These are phyloP conservation scores for Plestiodon gilberti DNA, from an alignment of 2,113 vertebrate species.

Conservation along the genomic window DNA sequence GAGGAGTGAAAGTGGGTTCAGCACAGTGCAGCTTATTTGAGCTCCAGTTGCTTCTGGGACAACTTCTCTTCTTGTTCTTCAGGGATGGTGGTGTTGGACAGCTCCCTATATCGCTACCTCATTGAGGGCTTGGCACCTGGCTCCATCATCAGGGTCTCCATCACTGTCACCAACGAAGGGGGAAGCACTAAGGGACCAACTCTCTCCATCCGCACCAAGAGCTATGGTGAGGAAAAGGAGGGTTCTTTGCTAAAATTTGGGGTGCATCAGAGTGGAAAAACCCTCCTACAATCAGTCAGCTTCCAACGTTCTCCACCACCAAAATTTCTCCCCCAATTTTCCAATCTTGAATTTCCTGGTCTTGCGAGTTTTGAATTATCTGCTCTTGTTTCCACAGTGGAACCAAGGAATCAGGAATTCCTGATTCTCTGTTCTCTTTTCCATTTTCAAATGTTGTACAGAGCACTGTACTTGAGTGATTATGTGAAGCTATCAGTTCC, in stretches of 20 bases:
- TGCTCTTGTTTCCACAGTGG: too few species aligned
- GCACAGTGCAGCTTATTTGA: too few species aligned
- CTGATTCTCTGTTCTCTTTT: not conserved
- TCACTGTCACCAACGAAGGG: conserved; percentile 63
- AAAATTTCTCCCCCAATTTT: too few species aligned
- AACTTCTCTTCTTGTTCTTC: not conserved
- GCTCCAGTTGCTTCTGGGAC: not conserved
- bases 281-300: too few species aligned
- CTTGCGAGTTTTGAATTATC: too few species aligned
- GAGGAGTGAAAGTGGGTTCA: too few species aligned
- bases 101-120: conserved; percentile 4
- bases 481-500: too few species aligned
- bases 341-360: not conserved
- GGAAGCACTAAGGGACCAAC: conserved; percentile 62
- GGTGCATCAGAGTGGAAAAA: not conserved
- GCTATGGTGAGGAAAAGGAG: not conserved
- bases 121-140: conserved; percentile 53
- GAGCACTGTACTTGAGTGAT: too few species aligned
- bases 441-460: not conserved
- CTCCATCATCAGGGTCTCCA: conserved; percentile 60
- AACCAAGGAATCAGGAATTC: too few species aligned
- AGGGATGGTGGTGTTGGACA: conserved; percentile 43
- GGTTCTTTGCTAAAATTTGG: too few species aligned
- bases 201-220: conserved; percentile 37
- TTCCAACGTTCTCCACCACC: too few species aligned